These are phyloP conservation scores for Stenopsyche tienmushanensis DNA, from an alignment of 1,140 invertebrate species.

Conservation along the genomic window DNA sequence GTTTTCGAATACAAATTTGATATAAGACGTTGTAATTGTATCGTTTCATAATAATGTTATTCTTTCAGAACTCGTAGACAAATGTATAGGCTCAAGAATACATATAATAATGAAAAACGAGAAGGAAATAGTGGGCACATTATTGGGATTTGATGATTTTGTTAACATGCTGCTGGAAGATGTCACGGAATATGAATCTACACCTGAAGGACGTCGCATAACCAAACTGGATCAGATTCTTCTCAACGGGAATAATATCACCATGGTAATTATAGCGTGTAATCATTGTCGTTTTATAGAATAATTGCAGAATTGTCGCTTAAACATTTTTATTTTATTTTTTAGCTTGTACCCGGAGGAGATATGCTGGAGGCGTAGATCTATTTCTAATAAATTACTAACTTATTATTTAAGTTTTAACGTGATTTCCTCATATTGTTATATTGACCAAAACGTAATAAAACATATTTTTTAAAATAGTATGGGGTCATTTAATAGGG, in stretches of 20 bases:
- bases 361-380: conserved; percentile 61
- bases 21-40: not conserved
- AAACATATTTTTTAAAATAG: not conserved
- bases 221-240: conserved; percentile 98
- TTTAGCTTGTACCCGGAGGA: conserved; percentile 68
- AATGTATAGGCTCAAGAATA: conserved; percentile 98
- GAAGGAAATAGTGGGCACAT: conserved; percentile 97
- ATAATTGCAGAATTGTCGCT: conserved; percentile 10
- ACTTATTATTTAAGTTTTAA: too few species aligned
- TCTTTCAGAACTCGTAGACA: conserved; percentile 92
- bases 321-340: conserved; percentile 40
- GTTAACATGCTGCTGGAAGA: conserved; percentile 96
- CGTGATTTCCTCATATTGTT: too few species aligned
- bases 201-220: conserved; percentile 92
- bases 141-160: conserved; percentile 98
- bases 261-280: conserved; percentile 73
- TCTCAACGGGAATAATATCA: conserved; percentile 98
- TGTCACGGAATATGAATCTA: conserved; percentile 93
- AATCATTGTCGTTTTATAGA: conserved; percentile 16
- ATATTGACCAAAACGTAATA: not conserved
- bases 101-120: conserved; percentile 99
- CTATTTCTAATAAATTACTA: too few species aligned
- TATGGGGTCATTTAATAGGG: too few species aligned
- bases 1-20: too few species aligned
- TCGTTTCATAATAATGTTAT: too few species aligned